A percentile compares a stretch with the other conserved stretches of the same genome.
Conservation (phyloP, 2,797 vertebrate species). For the Megaceryle alcyon region DNA sequence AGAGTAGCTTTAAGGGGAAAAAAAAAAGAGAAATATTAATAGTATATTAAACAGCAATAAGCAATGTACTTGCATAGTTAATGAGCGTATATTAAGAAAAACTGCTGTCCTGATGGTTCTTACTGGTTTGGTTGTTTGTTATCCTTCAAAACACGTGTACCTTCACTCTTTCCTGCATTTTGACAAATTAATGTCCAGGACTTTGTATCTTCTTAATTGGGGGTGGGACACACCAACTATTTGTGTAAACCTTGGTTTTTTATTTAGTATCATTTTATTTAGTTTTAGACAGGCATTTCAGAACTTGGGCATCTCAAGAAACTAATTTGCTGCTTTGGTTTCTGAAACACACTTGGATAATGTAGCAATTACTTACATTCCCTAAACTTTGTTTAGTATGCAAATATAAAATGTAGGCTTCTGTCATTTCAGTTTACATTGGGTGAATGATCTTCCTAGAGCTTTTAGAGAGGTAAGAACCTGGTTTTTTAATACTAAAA, state of each 20-base stretch:
- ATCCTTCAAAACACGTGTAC: neutral
- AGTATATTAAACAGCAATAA: neutral
- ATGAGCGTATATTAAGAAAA: neutral
- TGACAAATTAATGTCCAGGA: neutral
- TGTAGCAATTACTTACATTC: neutral
- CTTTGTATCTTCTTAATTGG: neutral
- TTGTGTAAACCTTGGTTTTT: neutral
- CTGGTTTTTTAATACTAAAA: neutral
- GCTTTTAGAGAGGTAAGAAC: constrained; percentile 89
- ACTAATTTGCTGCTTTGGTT: neutral
- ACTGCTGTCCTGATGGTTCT: neutral
- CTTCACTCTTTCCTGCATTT: neutral
- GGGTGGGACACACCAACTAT: too few species aligned
- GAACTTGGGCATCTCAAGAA: neutral
- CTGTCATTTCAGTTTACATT: constrained; percentile 88
- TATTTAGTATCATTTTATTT: neutral
- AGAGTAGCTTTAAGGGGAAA: neutral
- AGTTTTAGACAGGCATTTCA: neutral
- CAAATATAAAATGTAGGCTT: neutral
- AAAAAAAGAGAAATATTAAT: neutral
- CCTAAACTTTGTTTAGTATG: neutral
- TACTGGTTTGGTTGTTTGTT: neutral
- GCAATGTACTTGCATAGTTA: neutral
- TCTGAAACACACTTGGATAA: neutral
- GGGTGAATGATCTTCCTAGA: constrained; percentile 94